Base-by-base conservation (phyloP, 2,888 invertebrate species). In the Coremacera marginata region DNA sequence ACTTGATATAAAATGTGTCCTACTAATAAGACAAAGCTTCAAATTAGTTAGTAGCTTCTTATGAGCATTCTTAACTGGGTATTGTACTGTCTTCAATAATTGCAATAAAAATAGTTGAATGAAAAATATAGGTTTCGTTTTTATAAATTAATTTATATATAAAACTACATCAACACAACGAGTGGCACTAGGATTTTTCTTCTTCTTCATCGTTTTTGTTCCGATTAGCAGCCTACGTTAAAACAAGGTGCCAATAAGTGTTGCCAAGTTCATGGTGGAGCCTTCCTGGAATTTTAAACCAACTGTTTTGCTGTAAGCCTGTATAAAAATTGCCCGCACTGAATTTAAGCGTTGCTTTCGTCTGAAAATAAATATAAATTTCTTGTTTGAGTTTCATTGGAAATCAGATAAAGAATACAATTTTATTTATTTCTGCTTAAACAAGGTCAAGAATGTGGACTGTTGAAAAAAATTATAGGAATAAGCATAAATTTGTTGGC, bases 211-310 rank as follows among this genome's bases (percentile, higher is more conserved):
- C 16, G 27, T 9, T 4, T 44, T 49, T 51, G 55, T 55, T 55
- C 22, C 31, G 63, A 16, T 11, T 63, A 7, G 9, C 25, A 3
- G 31, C 3, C 31, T 25, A 14, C 14, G 5, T 63, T 77, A 62
- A 55, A 78, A 72, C 51, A 68, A 60, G 72, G 84, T 85, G 78
- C 88, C 87, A 75, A 89, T 83, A 75, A 88, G 85, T 52, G 86
- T 83, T 78, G 83, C 82, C 76, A 88, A 79, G 81, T 84, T 87
- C 85, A 86, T 86, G 76, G 84, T 81, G 73, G 87, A 85, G 62
- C 88, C 88, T 79, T 88, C 88, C 82, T 88, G 84, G 79, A 88
- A 88, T 83, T 87, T 85, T 73, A 89, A 84, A 79, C 88, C 88
- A 79, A 88, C 84, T 55, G 86, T 85, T 81, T 86, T 86, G 68